Conservation (phyloP, 2,113 vertebrate genomes). For the Psammodynastes pulverulentus region DNA sequence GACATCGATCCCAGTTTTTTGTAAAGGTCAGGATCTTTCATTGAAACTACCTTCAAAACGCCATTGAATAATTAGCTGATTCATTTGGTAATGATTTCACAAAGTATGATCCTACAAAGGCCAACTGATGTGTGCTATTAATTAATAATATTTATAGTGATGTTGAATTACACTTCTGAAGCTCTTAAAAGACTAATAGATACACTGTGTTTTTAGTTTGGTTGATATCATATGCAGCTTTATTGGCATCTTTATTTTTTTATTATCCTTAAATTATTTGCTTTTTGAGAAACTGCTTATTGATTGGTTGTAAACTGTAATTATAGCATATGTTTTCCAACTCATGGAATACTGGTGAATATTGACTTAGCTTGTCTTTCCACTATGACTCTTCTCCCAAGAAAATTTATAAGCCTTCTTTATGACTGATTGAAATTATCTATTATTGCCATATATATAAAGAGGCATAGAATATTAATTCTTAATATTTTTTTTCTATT, state of each 20-base stretch:
- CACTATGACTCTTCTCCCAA: neutral
- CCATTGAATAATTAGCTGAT: neutral
- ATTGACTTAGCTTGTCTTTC: neutral
- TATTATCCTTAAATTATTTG: neutral
- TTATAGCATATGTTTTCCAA: neutral
- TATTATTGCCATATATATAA: neutral
- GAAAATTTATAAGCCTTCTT: neutral
- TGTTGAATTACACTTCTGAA: neutral
- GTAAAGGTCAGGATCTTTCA: slow-evolving; percentile 53
- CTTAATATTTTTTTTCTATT: neutral
- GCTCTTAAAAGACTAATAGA: neutral
- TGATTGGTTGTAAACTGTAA: neutral
- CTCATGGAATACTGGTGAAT: neutral
- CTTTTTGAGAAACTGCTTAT: neutral
- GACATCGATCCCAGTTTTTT: slow-evolving; percentile 44
- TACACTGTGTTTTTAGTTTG: neutral
- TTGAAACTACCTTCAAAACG: neutral
- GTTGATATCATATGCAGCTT: neutral
- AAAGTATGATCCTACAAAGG: neutral
- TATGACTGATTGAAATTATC: neutral
- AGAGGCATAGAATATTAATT: neutral
- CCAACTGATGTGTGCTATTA: neutral
- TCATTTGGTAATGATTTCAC: neutral
- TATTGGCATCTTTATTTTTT: neutral
- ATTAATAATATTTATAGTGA: neutral